phyloP scores from a whole-genome alignment of 2,113 vertebrate genomes.

The Holacanthus passer region DNA sequence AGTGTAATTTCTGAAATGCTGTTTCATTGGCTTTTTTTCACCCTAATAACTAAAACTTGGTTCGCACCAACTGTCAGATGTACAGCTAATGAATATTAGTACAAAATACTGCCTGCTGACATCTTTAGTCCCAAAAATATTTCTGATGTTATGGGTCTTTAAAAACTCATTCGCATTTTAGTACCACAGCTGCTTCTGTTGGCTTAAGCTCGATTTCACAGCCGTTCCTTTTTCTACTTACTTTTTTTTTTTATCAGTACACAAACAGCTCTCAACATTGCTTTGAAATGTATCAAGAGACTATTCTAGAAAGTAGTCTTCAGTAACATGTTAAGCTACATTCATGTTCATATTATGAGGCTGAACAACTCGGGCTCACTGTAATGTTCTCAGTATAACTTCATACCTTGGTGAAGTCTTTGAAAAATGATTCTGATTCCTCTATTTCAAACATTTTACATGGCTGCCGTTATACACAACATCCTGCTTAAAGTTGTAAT shows the following conservation, averaged over 20 bases:
- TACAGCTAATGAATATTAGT: neutral
- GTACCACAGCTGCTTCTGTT: neutral
- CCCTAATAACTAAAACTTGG: neutral
- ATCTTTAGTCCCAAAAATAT: neutral
- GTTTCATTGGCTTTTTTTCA: constrained; percentile 21
- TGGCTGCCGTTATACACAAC: neutral
- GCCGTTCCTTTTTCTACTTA: neutral
- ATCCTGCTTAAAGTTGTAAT: no score
- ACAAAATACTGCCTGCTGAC: neutral
- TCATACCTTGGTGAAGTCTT: no score
- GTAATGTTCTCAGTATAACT: neutral
- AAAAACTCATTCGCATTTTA: neutral
- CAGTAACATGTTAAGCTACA: neutral
- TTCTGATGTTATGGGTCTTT: neutral
- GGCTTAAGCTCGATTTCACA: neutral
- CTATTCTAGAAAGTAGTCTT: no score
- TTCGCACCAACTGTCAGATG: neutral
- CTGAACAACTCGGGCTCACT: neutral
- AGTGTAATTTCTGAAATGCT: constrained; percentile 30
- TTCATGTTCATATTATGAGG: neutral
- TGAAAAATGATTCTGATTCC: no score
- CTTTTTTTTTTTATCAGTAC: no score
- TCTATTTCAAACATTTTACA: neutral
- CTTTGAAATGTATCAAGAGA: neutral
- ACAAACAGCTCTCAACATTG: neutral